Evolutionary conservation across 2,797 vertebrate species (phyloP), one percentile per base, ranked within the genome.

Genomic region (Lagodon rhomboides): DNA sequence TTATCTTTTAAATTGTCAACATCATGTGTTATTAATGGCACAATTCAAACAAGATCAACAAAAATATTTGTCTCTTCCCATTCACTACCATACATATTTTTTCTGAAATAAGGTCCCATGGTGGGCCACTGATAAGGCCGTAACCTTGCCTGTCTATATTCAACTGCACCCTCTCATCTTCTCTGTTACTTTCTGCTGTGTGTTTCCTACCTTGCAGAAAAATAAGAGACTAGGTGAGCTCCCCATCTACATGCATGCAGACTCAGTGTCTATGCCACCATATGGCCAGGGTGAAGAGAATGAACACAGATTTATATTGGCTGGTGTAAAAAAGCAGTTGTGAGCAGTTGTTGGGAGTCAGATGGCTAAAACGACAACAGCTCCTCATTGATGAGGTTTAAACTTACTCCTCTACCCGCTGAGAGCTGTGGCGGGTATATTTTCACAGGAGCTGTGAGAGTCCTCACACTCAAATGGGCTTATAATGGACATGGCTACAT

Each of bases 391-490:
- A 75, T 25, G 1, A 38, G 66, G 64, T 69, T 78, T 47, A 66
- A 78, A 82, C 58, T 56, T 69, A 65, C 65, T 59, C 71, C 59
- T 49, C 62, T 22, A 59, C 70, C 53, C 11, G 59, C 60, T 67
- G 63, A 51, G 72, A 58, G 53, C 73, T 44, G 46, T 90, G 86
- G 85, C 88, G 83, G 82, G 78, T 88, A 87, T 74, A 82, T 76
- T 87, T 82, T 88, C 34, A 53, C 55, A 7, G n/a, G 51, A 47
- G 79, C 64, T 55, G 53, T 7, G 12, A 73, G 43, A 64, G 60
- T n/a, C n/a, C n/a, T n/a, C 61, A 77, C 73, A 75, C 75, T 83
- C 27, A 0, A 58, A 79, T 50, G 74, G 44, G 58, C 56, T 72
- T 78, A 71, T 86, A 73, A 60, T 61, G 69, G 53, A 81, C 77